Percentiles rank a stretch among this genome's conserved stretches.
Conservation (phyloP, 1,140 invertebrate species). For the Leucophenga varia region DNA sequence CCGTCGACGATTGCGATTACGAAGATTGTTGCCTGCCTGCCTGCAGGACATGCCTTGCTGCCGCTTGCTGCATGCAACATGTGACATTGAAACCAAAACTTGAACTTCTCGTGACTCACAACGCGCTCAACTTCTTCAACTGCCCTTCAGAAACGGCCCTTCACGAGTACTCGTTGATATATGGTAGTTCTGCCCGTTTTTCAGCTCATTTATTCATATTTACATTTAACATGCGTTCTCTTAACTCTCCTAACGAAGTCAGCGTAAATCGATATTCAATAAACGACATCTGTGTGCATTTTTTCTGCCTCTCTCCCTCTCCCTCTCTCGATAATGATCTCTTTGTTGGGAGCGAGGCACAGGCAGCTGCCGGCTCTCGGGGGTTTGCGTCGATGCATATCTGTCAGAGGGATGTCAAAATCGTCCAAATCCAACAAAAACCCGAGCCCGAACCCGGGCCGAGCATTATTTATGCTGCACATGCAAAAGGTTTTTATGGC, state of each 20-base stretch:
- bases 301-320: slow-evolving; percentile 23
- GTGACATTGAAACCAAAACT: slow-evolving; percentile 42
- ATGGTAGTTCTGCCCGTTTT: slow-evolving; percentile 12
- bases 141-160: slow-evolving; percentile 4
- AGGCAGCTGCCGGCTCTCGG: no score
- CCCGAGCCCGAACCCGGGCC: no score
- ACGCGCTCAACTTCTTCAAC: not conserved
- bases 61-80: slow-evolving; percentile 42
- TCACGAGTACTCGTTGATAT: slow-evolving; percentile 12
- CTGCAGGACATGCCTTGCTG: slow-evolving; percentile 23
- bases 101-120: slow-evolving; percentile 20
- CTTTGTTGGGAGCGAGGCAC: no score
- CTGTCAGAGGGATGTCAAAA: slow-evolving; percentile 47
- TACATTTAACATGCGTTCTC: slow-evolving; percentile 50
- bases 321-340: no score
- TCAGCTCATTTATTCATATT: slow-evolving; percentile 53
- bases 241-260: slow-evolving; percentile 38
- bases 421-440: no score
- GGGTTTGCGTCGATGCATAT: slow-evolving; percentile 42
- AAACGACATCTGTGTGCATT: slow-evolving; percentile 54
- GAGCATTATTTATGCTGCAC: no score
- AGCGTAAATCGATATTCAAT: slow-evolving; percentile 53
- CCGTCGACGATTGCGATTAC: slow-evolving; percentile 10
- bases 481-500: no score
- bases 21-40: slow-evolving; percentile 13